Percentiles rank a stretch among this genome's conserved stretches.
These are phyloP conservation scores for Etia nguti DNA, from an alignment of 2,113 vertebrate species.

Conservation along the genomic window DNA sequence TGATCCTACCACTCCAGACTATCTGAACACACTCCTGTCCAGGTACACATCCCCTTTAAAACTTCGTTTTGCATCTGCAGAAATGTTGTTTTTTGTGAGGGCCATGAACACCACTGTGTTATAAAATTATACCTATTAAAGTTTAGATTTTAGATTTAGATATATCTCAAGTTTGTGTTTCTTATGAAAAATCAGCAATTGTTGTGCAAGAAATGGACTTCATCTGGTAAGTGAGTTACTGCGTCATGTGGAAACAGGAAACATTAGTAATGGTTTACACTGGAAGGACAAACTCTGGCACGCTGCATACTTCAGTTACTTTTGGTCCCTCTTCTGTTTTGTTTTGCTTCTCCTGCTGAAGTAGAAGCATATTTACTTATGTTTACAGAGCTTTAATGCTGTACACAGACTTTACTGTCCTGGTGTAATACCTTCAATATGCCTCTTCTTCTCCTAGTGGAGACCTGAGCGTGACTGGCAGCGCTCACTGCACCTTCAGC, in stretches of 20 bases:
- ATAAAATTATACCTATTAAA: background rate
- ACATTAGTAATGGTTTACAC: background rate
- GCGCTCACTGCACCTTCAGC: conserved; percentile 95
- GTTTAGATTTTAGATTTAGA: background rate
- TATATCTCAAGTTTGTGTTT: background rate
- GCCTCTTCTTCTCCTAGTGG: conserved; percentile 70
- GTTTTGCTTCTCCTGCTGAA: background rate
- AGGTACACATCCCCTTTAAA: conserved; percentile 71
- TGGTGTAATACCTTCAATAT: background rate
- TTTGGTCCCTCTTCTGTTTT: background rate
- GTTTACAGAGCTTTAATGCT: background rate
- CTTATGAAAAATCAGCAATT: background rate
- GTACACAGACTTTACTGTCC: background rate
- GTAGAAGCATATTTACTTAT: background rate
- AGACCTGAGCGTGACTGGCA: conserved; percentile 90
- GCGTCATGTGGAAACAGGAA: conserved; percentile 8
- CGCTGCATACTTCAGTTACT: background rate
- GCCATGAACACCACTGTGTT: background rate
- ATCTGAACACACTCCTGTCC: conserved; percentile 91
- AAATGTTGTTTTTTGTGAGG: background rate
- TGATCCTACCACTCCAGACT: conserved; percentile 95
- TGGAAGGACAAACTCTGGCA: conserved; percentile 11
- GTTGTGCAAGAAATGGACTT: background rate
- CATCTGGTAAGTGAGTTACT: background rate
- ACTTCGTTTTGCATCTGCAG: background rate